Evolutionary conservation across 2,888 invertebrate genomes (phyloP), one percentile per base, ranked within the genome.

Genomic region (Siphlonurus alternatus): DNA sequence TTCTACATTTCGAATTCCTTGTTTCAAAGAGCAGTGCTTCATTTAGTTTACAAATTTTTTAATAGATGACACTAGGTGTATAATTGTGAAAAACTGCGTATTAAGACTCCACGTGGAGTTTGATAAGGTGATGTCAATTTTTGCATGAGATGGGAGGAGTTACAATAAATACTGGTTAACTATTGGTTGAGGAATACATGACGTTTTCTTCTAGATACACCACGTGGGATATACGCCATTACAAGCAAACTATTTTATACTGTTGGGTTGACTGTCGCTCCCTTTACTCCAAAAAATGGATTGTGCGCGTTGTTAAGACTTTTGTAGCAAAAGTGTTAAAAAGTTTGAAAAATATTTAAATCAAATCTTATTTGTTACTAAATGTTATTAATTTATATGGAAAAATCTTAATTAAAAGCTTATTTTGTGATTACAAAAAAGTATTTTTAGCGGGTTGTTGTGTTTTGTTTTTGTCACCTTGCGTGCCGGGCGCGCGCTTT

Each of bases 101-200:
- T n/a, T 38, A 10, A 38, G 63, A 66, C 67, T 72, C 74, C 72
- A 75, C 75, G 75, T 75, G 73, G 75, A 75, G 71, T 73, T 66
- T 56, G 59, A 22, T 63, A n/a, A 38, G 38, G 59, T 5, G 25
- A 51, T 63, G 63, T 63, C 63, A 63, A 38, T 20, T 56, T 2
- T 38, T 25, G 38, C 23, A 56, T 51, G 18, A 56, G 23, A 15
- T 25, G 67, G 73, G 74, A 68, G 72, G 71, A 67, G 69, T 66
- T 25, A 67, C 65, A 64, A 56, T 23, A 10, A 62, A 53, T 62
- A 61, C 59, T 10, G 20, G 23, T 25, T 60, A 23, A 51, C 61
- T 62, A 69, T 68, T 69, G 67, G 68, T 64, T 54, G 67, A 65
- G 62, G 66, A 65, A 25, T 56, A 63, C 61, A 64, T 69, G 68